Evolutionary conservation across 1,140 invertebrate genomes (phyloP), one percentile per base, ranked within the genome.

Genomic region (Muscidifurax raptorellus): DNA sequence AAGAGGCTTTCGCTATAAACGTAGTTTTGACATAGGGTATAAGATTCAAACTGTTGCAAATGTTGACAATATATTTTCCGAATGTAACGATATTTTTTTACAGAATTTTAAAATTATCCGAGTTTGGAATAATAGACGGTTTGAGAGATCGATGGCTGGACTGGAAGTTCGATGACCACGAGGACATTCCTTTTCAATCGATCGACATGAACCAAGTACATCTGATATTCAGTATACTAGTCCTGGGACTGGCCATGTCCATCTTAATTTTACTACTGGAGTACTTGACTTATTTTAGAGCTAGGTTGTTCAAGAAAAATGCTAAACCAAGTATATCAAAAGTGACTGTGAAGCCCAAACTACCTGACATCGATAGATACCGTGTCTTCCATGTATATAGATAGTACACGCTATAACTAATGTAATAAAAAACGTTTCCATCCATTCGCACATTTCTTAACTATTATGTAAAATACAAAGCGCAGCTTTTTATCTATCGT

Each of bases 181-280:
- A 82, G 0, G 28, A 69, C 2, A 22, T 18, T 27, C 22, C n/a
- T 12, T 87, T 86, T 77, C 83, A 86, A 13, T 83, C 52, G 18
- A 87, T 89, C 22, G 85, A 85, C 13, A 78, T 89, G 0, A 0
- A 59, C 2, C 89, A 89, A 85, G 84, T 88, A 0, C 69, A 87
- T n/a, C 12, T 89, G 3, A 88, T 89, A 66, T 87, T 89, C 44
- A n/a, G 80, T 0, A 78, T 89, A 40, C 13, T 84, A 0, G 59
- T 40, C 25, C 25, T 59, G 13, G 88, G 88, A 30, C 1, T 40
- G 22, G 2, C 83, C 6, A 9, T 75, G 18, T 87, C 88, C 12
- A 15, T 88, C 18, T 4, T 80, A 9, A 81, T 89, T 72, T 72
- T 88, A 0, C 0, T 84, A 4, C 0, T 87, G 0, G 88, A 89